These are phyloP conservation scores for Chlamydotis undulata DNA, from an alignment of 2,113 vertebrate genomes.

Conservation along the genomic window DNA sequence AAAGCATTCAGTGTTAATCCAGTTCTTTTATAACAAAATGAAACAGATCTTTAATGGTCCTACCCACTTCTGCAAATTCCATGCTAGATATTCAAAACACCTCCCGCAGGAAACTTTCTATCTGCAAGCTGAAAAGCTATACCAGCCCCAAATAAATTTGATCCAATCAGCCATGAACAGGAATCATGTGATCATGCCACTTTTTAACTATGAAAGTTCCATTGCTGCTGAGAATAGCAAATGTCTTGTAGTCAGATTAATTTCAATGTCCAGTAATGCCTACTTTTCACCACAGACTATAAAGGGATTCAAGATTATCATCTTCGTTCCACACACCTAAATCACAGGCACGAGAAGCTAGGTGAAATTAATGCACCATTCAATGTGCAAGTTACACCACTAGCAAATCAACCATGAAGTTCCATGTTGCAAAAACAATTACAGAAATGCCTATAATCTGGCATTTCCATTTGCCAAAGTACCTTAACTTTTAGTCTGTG, in stretches of 20 bases:
- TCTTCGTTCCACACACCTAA: background rate
- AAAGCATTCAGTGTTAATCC: background rate
- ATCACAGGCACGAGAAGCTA: background rate
- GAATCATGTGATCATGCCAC: background rate
- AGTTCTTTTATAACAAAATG: background rate
- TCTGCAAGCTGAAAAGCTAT: background rate
- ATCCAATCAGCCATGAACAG: background rate
- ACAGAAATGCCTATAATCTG: background rate
- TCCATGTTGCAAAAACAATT: background rate
- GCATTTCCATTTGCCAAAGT: background rate
- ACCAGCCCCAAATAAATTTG: background rate
- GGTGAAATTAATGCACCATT: background rate
- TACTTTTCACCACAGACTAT: background rate
- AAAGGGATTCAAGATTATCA: background rate
- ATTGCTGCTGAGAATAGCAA: background rate
- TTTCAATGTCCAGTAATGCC: background rate
- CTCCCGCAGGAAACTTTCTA: background rate
- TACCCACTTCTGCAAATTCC: background rate
- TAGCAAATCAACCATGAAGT: background rate
- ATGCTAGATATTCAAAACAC: background rate
- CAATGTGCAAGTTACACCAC: background rate
- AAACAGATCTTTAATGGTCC: background rate
- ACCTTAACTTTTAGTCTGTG: background rate
- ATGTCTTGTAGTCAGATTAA: background rate
- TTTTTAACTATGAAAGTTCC: background rate